phyloP scores from a whole-genome alignment of 2,113 vertebrate species.

The Apaloderma vittatum region DNA sequence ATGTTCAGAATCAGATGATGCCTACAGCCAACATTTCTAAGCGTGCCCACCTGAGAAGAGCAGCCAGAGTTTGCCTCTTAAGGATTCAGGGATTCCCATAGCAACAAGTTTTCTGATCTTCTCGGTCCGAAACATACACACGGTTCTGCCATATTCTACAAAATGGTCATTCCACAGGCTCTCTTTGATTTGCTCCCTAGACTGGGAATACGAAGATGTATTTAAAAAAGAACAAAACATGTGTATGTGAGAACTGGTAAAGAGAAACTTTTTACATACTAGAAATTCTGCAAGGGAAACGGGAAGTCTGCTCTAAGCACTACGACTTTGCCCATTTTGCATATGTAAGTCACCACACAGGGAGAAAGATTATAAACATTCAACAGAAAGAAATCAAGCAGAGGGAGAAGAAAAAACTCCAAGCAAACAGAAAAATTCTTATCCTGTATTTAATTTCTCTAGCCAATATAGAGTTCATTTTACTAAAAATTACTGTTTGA shows the following conservation, averaged over 20 bases:
- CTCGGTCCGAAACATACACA: conserved; percentile 96
- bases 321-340: background rate
- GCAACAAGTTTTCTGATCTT: conserved; percentile 91
- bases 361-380: background rate
- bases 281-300: background rate
- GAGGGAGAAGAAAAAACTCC: background rate
- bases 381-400: background rate
- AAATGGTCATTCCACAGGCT: conserved; percentile 93
- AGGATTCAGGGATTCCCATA: conserved; percentile 92
- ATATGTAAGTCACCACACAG: background rate
- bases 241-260: background rate
- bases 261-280: background rate
- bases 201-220: conserved; percentile 70
- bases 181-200: conserved; percentile 85
- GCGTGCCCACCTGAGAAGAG: conserved; percentile 87
- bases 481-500: background rate
- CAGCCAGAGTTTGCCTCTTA: conserved; percentile 95
- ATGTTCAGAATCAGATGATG: background rate
- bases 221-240: background rate
- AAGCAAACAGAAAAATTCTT: background rate
- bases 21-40: background rate
- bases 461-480: background rate
- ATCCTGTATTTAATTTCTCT: background rate
- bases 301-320: background rate
- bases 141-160: conserved; percentile 88